Conservation (phyloP, 2,888 invertebrate species). For the Tetranychus truncatus region DNA sequence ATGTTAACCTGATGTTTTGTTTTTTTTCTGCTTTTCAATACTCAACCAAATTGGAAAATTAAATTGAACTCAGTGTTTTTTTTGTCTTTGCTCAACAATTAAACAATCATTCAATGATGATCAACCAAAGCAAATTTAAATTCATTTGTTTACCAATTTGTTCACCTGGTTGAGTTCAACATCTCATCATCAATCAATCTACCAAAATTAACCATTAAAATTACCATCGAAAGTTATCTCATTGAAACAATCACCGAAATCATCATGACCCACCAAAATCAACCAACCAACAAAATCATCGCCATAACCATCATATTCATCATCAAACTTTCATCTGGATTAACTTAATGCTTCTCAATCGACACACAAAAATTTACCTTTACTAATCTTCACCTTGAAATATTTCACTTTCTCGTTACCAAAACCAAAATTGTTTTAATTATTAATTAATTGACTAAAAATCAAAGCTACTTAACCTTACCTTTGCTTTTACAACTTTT, state of each 20-base stretch:
- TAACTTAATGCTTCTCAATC: not conserved
- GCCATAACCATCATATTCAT: too few relatives aligned
- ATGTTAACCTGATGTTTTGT: not conserved
- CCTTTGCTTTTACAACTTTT: not conserved
- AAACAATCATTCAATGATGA: too few relatives aligned
- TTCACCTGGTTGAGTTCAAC: too few relatives aligned
- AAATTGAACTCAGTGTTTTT: not conserved
- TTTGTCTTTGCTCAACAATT: too few relatives aligned
- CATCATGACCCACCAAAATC: too few relatives aligned
- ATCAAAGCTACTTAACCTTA: not conserved
- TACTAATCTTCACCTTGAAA: not conserved
- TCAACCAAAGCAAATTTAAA: too few relatives aligned
- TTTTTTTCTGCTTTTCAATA: not conserved
- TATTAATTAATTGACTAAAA: not conserved
- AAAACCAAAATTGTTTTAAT: slow-evolving; percentile 1
- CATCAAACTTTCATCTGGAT: not conserved
- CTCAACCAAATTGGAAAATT: not conserved
- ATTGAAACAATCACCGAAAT: too few relatives aligned
- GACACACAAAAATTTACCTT: not conserved
- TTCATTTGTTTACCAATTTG: too few relatives aligned
- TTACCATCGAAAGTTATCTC: too few relatives aligned
- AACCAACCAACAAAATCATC: too few relatives aligned
- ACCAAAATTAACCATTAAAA: too few relatives aligned
- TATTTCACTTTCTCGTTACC: not conserved
- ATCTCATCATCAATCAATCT: too few relatives aligned